Evolutionary conservation across 1,140 invertebrate genomes (phyloP).

Genomic region (Drosophila pandora): DNA sequence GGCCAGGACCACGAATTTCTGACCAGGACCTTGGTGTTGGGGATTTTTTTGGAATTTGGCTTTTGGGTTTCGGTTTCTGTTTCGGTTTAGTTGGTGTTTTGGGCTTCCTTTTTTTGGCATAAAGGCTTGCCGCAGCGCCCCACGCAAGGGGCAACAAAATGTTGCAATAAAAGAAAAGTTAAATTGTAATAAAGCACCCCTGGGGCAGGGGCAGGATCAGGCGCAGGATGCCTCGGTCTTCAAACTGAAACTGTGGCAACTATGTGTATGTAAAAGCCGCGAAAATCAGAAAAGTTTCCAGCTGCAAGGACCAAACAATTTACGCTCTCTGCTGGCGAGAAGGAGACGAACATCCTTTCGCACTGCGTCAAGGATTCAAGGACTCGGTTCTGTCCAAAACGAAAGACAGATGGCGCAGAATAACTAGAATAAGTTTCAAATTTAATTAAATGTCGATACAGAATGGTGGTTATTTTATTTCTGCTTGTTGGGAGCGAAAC

Average conservation of each 20-base stretch:
- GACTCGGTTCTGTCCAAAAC: neutral
- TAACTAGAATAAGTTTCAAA: constrained; percentile 15
- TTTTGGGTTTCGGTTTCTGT: constrained; percentile 26
- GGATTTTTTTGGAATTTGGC: constrained; percentile 20
- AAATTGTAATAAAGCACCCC: constrained; percentile 82
- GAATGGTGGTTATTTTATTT: neutral
- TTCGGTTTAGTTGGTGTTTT: constrained; percentile 10
- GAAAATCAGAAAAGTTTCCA: constrained; percentile 71
- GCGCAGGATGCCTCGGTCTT: neutral
- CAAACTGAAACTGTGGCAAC: constrained; percentile 3
- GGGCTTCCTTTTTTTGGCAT: constrained; percentile 7
- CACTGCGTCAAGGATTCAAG: constrained; percentile 20
- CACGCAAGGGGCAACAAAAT: constrained; percentile 56
- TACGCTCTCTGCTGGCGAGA: constrained; percentile 24
- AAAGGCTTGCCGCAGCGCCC: constrained; percentile 61
- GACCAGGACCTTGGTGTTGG: constrained; percentile 18
- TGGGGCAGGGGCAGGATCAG: constrained; percentile 28
- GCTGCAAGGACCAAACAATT: constrained; percentile 66
- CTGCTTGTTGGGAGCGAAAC: too few relatives aligned
- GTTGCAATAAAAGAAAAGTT: constrained; percentile 80
- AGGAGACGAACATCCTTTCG: neutral
- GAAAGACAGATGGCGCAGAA: constrained; percentile 22
- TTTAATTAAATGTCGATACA: neutral
- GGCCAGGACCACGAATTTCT: constrained; percentile 8
- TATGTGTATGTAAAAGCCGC: constrained; percentile 58